A percentile compares a stretch with the other conserved stretches of the same genome.
These are phyloP conservation scores for Tetheella fluctuosa DNA, from an alignment of 2,888 invertebrate species.

Conservation along the genomic window DNA sequence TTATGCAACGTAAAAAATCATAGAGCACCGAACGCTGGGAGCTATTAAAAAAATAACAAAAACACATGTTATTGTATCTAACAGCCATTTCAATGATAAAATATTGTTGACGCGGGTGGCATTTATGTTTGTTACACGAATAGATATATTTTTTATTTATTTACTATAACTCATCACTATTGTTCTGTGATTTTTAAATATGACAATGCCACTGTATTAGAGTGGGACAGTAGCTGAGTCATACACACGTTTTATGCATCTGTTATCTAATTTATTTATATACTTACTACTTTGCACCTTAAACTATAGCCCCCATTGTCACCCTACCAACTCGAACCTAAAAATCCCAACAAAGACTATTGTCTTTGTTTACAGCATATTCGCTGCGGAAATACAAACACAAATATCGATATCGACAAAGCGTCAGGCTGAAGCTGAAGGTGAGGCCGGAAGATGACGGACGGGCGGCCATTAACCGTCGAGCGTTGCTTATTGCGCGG, in stretches of 20 bases:
- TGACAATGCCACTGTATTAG: too few species aligned
- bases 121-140: background rate
- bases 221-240: background rate
- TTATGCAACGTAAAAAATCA: background rate
- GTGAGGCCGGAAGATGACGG: slow-evolving; percentile 55
- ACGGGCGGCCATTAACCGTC: slow-evolving; percentile 64
- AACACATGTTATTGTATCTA: background rate
- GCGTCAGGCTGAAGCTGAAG: slow-evolving; percentile 27
- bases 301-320: background rate
- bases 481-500: slow-evolving; percentile 66
- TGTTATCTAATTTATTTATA: too few species aligned
- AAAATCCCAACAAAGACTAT: slow-evolving; percentile 15
- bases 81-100: slow-evolving; percentile 5
- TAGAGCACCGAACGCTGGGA: background rate
- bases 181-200: too few species aligned
- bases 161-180: background rate
- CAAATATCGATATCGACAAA: slow-evolving; percentile 42
- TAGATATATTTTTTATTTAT: background rate
- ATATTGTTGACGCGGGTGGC: slow-evolving; percentile 5
- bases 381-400: slow-evolving; percentile 26
- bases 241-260: background rate
- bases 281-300: background rate
- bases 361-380: too few species aligned
- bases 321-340: background rate
- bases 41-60: slow-evolving; percentile 8